These are phyloP conservation scores for Phyllopteryx taeniolatus DNA, from an alignment of 2,113 vertebrate genomes.

Conservation along the genomic window DNA sequence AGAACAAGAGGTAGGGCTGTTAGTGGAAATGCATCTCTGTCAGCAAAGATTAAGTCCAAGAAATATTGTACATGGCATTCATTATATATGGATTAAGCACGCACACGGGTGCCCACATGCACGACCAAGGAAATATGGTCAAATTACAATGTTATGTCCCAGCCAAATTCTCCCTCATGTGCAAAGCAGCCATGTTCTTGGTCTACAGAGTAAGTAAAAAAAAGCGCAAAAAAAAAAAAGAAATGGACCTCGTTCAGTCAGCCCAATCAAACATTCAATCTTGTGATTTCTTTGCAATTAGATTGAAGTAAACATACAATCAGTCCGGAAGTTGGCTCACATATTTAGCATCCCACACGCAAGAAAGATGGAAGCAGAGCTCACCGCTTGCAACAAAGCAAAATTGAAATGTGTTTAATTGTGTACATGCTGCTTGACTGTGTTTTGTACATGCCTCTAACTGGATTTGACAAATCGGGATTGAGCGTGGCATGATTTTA, in stretches of 20 bases:
- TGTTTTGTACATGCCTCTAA: background rate
- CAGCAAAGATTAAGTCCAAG: constrained; percentile 51
- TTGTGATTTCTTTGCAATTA: background rate
- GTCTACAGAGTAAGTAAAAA: constrained; percentile 2
- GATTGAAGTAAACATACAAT: background rate
- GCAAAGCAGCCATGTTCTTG: constrained; percentile 31
- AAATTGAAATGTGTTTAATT: background rate
- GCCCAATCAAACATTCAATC: background rate
- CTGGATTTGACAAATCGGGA: background rate
- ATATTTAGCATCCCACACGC: background rate
- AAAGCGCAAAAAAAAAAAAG: too few species aligned
- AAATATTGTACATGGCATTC: constrained; percentile 52
- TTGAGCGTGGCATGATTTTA: background rate
- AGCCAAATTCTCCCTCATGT: constrained; percentile 33
- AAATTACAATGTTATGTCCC: constrained; percentile 35
- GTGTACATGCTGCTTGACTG: background rate
- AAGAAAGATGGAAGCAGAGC: background rate
- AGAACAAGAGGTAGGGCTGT: constrained; percentile 18
- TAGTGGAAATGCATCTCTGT: constrained; percentile 56
- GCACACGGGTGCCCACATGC: constrained; percentile 6
- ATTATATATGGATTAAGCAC: constrained; percentile 63
- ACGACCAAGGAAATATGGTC: constrained; percentile 28
- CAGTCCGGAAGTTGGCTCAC: constrained; percentile 3
- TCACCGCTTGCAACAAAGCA: background rate
- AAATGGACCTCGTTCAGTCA: background rate